Percentiles rank a stretch among this genome's conserved stretches.
phyloP scores from a whole-genome alignment of 2,888 invertebrate genomes.

The Lithophane socia region DNA sequence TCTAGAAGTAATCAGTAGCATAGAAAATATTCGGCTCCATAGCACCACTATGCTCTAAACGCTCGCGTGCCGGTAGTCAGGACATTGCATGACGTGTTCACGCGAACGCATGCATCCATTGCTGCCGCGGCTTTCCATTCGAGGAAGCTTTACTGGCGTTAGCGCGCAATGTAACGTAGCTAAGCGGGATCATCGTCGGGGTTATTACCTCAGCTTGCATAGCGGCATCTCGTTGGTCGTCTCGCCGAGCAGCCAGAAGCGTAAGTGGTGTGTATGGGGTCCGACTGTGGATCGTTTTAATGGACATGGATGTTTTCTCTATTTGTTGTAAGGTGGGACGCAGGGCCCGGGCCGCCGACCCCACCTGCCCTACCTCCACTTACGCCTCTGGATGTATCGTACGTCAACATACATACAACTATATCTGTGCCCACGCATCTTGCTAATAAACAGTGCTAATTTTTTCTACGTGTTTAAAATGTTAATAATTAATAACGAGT shows the following conservation, averaged over 20 bases:
- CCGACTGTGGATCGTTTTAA: conserved; percentile 83
- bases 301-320: conserved; percentile 86
- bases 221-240: conserved; percentile 46
- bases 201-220: conserved; percentile 40
- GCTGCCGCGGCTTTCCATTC: conserved; percentile 60
- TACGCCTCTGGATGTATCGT: conserved; percentile 91
- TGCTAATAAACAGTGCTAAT: conserved; percentile 79
- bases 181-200: conserved; percentile 53
- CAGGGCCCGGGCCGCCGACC: conserved; percentile 90
- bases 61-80: conserved; percentile 81
- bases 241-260: conserved; percentile 86
- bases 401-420: conserved; percentile 81
- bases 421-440: conserved; percentile 66
- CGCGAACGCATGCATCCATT: conserved; percentile 67
- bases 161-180: conserved; percentile 55
- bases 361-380: conserved; percentile 91
- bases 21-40: conserved; percentile 84
- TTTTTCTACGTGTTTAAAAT: conserved; percentile 46
- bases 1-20: conserved; percentile 72
- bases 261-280: conserved; percentile 89
- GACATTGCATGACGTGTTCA: conserved; percentile 76
- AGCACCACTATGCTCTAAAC: conserved; percentile 88
- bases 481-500: conserved; percentile 40
- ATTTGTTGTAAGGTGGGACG: conserved; percentile 90
- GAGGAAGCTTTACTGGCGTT: conserved; percentile 58